Conservation (phyloP, 2,113 vertebrate species). For the Bubo bubo region DNA sequence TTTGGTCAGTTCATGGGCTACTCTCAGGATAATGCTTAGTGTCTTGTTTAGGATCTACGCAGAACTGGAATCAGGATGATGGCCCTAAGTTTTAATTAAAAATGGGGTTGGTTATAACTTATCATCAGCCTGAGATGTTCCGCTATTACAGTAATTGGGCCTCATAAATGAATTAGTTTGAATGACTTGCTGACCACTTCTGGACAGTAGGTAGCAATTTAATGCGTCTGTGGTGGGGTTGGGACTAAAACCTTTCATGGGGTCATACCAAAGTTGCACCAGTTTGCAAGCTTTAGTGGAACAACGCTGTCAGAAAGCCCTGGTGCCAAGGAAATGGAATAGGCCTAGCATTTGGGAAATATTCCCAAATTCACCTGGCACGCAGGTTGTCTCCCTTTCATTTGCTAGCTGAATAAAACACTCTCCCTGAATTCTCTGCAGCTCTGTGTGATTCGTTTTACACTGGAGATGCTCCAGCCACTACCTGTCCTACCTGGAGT, state of each 20-base stretch:
- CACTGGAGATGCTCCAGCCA: background rate
- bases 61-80: background rate
- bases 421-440: background rate
- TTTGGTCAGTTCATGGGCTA: background rate
- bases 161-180: background rate
- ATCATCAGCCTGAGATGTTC: background rate
- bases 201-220: background rate
- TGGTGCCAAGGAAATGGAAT: background rate
- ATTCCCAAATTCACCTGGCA: background rate
- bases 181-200: background rate
- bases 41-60: background rate
- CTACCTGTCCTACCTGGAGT: background rate
- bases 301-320: background rate
- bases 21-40: background rate
- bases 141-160: background rate
- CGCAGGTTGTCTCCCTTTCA: background rate
- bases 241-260: background rate
- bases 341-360: background rate
- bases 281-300: background rate
- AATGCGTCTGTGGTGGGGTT: background rate
- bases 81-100: background rate
- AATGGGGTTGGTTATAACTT: background rate
- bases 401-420: background rate
- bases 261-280: background rate
- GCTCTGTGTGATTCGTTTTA: background rate